Evolutionary conservation across 2,113 vertebrate species (phyloP).

Genomic region (Python bivittatus): DNA sequence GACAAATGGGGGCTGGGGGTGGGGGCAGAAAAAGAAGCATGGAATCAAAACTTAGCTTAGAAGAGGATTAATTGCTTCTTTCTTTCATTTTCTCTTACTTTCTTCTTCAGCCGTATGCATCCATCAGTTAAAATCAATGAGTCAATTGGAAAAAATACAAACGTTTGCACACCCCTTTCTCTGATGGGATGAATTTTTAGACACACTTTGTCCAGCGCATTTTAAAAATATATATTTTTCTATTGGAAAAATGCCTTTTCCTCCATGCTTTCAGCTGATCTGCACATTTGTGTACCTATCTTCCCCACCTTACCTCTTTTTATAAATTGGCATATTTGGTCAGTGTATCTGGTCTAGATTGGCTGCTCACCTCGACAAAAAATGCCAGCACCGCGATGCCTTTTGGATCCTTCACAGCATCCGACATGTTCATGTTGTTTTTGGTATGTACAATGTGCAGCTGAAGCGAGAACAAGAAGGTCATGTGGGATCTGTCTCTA

Average conservation of each 20-base stretch:
- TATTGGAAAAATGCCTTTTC: not conserved
- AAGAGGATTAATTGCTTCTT: not conserved
- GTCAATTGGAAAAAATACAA: not conserved
- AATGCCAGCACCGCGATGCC: conserved; percentile 72
- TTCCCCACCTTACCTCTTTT: not conserved
- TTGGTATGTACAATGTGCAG: conserved; percentile 75
- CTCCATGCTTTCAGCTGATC: not conserved
- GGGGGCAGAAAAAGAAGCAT: not conserved
- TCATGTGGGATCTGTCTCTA: not conserved
- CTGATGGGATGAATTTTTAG: not conserved
- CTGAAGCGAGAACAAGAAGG: conserved; percentile 44
- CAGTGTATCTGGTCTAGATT: not conserved
- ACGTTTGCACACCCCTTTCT: not conserved
- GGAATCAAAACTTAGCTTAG: not conserved
- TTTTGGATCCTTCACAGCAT: conserved; percentile 7
- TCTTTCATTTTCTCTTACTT: not conserved
- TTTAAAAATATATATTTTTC: not conserved
- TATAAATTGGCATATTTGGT: not conserved
- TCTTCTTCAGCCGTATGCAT: no score
- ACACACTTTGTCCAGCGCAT: not conserved
- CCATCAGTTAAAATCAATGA: not conserved
- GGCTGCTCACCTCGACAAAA: conserved; percentile 65
- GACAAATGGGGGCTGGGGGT: not conserved
- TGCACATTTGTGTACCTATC: not conserved
- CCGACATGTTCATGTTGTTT: not conserved